Percentiles rank a stretch among this genome's conserved stretches.
Conservation (phyloP, 1,140 invertebrate genomes). For the Reticulitermes speratus region DNA sequence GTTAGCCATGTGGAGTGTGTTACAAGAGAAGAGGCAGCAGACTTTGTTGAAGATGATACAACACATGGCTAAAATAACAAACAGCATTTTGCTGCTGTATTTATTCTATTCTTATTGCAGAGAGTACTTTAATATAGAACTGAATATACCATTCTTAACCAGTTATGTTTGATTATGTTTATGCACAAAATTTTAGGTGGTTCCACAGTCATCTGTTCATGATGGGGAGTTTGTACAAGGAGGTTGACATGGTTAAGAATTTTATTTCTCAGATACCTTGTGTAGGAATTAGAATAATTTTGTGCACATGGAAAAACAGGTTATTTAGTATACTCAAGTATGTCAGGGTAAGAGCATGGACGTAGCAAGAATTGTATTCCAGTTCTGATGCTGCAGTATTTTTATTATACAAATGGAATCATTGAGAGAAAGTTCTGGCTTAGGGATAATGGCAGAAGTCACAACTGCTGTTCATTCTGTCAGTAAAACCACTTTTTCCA, state of each 20-base stretch:
- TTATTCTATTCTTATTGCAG: background rate
- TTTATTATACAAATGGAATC: no score
- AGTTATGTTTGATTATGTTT: background rate
- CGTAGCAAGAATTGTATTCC: background rate
- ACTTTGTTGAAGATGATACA: conserved; percentile 98
- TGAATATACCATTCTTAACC: background rate
- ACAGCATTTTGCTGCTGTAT: background rate
- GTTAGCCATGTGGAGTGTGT: conserved; percentile 89
- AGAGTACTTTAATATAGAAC: background rate
- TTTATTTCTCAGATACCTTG: background rate
- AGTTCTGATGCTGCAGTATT: no score
- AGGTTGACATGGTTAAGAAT: conserved; percentile 1
- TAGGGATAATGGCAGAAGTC: no score
- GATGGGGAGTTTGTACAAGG: background rate
- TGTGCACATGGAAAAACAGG: background rate
- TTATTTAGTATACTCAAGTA: background rate
- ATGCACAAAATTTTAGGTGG: background rate
- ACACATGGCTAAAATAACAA: conserved; percentile 70
- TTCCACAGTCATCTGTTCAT: background rate
- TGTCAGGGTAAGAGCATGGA: background rate
- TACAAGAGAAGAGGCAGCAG: conserved; percentile 88
- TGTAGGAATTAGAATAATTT: conserved; percentile 11
- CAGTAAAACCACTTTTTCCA: no score
- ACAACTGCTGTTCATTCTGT: no score
- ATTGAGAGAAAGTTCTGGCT: no score